Evolutionary conservation across 2,797 vertebrate species (phyloP).

Genomic region (Liparis tanakae): DNA sequence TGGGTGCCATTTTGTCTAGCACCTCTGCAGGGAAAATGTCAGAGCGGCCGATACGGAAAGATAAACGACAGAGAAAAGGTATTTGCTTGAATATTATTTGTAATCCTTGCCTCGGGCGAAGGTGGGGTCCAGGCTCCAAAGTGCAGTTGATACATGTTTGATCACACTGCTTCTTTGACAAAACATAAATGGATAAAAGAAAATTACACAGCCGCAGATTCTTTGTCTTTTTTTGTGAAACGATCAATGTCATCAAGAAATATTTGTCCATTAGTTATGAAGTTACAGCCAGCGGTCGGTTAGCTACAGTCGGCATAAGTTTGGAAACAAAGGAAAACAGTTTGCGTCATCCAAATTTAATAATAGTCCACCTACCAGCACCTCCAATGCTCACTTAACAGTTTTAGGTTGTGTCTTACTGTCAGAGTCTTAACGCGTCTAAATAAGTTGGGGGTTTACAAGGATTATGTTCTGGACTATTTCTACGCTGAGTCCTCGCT

Average conservation of each 20-base stretch:
- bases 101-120: conserved; percentile 14
- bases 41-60: conserved; percentile 15
- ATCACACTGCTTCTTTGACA: conserved; percentile 22
- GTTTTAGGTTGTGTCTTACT: not conserved
- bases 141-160: conserved; percentile 22
- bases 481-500: not conserved
- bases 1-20: conserved; percentile 29
- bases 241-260: not conserved
- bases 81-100: conserved; percentile 38
- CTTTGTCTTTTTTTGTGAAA: not conserved
- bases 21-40: conserved; percentile 20
- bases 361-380: not conserved
- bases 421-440: not conserved
- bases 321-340: not conserved
- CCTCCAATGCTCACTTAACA: not conserved
- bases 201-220: not conserved
- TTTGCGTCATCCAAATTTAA: not conserved
- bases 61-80: conserved; percentile 15
- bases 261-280: not conserved
- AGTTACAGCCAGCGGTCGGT: not conserved
- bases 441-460: not conserved
- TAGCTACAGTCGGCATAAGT: not conserved
- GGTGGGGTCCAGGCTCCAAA: not conserved
- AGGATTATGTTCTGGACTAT: not conserved
- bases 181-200: conserved; percentile 12